These are phyloP conservation scores for Eidolon helvum DNA, from an alignment of 2,113 vertebrate genomes.

Conservation along the genomic window DNA sequence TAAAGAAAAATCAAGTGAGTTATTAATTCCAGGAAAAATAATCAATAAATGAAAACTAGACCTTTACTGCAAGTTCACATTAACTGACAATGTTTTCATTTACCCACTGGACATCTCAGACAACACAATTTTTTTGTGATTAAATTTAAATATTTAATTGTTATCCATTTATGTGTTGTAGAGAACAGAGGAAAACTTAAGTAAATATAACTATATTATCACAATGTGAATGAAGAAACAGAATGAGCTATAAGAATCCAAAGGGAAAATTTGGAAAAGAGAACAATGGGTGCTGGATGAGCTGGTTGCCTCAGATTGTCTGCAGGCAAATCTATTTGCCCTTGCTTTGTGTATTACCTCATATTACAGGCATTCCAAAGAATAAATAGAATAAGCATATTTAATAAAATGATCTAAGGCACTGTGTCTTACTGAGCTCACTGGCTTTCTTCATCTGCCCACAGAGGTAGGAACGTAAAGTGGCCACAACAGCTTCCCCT, in stretches of 20 bases:
- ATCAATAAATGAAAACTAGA: not conserved
- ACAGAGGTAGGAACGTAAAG: not conserved
- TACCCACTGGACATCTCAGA: not conserved
- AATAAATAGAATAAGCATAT: not conserved
- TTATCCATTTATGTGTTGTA: not conserved
- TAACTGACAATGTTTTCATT: slow-evolving; percentile 10
- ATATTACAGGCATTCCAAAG: not conserved
- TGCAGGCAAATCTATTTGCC: not conserved
- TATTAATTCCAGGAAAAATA: not conserved
- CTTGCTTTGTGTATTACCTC: not conserved
- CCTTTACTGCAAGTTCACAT: not conserved
- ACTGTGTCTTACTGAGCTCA: not conserved
- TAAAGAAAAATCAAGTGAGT: slow-evolving; percentile 21
- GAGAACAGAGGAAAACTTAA: not conserved
- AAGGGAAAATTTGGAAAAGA: not conserved
- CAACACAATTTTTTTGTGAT: not conserved
- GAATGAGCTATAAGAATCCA: not conserved
- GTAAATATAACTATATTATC: not conserved
- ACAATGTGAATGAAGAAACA: slow-evolving; percentile 21
- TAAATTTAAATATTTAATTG: slow-evolving; percentile 32
- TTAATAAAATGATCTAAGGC: not conserved
- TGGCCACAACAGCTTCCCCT: not conserved
- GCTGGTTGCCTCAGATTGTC: not conserved
- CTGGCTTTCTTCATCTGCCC: not conserved
- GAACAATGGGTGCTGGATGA: not conserved